A percentile compares a stretch with the other conserved stretches of the same genome.
Conservation (phyloP, 2,113 vertebrate genomes). For the Pedionomus torquatus region DNA sequence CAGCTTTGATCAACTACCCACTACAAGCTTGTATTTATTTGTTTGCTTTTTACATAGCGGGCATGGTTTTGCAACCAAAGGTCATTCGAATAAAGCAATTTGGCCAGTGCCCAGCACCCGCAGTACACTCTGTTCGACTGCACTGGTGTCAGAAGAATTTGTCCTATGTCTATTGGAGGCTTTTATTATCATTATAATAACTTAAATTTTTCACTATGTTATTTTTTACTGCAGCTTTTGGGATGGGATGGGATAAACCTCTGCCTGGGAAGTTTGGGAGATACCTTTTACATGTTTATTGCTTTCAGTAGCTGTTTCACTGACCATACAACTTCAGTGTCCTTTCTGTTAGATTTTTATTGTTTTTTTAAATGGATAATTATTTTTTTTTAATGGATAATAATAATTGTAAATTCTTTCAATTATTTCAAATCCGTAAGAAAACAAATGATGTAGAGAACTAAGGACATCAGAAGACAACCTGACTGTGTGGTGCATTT, state of each 20-base stretch:
- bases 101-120: not conserved
- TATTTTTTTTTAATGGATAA: not conserved
- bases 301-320: not conserved
- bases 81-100: not conserved
- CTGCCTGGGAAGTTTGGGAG: not conserved
- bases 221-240: not conserved
- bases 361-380: not conserved
- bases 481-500: not conserved
- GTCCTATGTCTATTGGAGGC: no score
- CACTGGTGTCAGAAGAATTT: not conserved
- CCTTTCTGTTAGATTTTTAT: not conserved
- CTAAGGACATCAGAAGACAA: not conserved
- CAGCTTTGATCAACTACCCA: constrained; percentile 62
- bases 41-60: constrained; percentile 1
- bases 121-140: not conserved
- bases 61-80: not conserved
- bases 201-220: not conserved
- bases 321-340: not conserved
- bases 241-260: not conserved
- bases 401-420: no score
- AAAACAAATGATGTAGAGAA: not conserved
- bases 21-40: constrained; percentile 12
- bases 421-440: not conserved
- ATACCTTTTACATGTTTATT: not conserved
- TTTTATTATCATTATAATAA: not conserved